phyloP scores from a whole-genome alignment of 2,888 invertebrate genomes.

The Archips xylosteana region DNA sequence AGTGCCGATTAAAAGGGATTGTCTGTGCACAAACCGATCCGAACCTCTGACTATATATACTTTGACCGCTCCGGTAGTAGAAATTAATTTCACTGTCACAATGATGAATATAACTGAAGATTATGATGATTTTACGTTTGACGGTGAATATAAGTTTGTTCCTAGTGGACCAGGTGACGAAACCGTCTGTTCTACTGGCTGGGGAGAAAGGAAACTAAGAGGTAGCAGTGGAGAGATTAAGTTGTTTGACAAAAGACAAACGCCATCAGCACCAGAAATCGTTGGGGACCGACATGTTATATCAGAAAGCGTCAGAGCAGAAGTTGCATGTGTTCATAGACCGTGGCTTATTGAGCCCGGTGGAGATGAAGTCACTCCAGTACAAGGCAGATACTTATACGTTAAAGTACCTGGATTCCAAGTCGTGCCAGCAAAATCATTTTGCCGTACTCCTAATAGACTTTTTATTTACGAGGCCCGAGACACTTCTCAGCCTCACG shows the following conservation, averaged over 20 bases:
- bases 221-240: constrained; percentile 91
- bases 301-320: constrained; percentile 82
- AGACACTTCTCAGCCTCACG: constrained; percentile 86
- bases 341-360: constrained; percentile 93
- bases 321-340: constrained; percentile 88
- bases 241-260: constrained; percentile 86
- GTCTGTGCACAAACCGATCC: constrained; percentile 89
- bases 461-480: constrained; percentile 90
- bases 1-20: constrained; percentile 89
- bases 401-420: constrained; percentile 89
- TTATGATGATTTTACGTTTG: constrained; percentile 92
- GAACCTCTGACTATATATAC: constrained; percentile 88
- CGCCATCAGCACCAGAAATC: constrained; percentile 73
- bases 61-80: constrained; percentile 89
- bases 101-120: constrained; percentile 94
- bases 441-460: constrained; percentile 89
- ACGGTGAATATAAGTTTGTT: constrained; percentile 89
- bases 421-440: constrained; percentile 76
- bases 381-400: constrained; percentile 88
- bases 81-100: constrained; percentile 90
- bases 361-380: constrained; percentile 87
- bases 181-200: constrained; percentile 87
- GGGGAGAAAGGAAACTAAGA: constrained; percentile 87
- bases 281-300: constrained; percentile 80
- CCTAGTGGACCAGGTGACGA: constrained; percentile 84